Conservation (phyloP, 2,797 vertebrate species). For the Platyrinchus mystaceus region DNA sequence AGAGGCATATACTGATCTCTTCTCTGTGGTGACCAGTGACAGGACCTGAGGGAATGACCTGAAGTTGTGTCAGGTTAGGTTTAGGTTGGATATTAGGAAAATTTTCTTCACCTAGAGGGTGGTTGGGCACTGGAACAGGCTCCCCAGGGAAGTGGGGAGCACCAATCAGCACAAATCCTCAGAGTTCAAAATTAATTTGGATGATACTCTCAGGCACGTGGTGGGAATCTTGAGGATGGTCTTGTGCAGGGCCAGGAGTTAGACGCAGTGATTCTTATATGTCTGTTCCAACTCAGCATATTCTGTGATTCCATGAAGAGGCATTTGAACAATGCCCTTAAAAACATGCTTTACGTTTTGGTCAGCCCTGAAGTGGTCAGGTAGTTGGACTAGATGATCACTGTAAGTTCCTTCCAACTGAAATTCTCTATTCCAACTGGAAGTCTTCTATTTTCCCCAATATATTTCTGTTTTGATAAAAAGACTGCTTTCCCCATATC, state of each 20-base stretch:
- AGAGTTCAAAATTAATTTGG: neutral
- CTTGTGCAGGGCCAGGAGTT: neutral
- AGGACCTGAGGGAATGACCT: neutral
- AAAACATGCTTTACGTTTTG: neutral
- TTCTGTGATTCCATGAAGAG: neutral
- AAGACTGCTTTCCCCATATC: neutral
- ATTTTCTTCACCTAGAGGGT: neutral
- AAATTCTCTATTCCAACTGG: neutral
- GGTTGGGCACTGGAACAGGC: neutral
- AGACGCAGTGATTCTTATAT: neutral
- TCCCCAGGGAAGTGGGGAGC: neutral
- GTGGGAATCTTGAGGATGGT: neutral
- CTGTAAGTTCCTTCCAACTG: accelerated
- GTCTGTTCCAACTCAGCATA: neutral
- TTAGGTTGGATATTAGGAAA: neutral
- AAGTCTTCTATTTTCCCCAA: neutral
- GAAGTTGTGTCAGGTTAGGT: neutral
- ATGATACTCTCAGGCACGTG: neutral
- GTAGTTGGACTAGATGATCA: neutral
- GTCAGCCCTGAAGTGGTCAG: neutral
- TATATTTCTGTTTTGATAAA: neutral
- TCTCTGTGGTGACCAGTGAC: neutral
- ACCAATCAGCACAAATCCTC: neutral
- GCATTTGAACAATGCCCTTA: neutral
- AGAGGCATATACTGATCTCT: neutral